Evolutionary conservation across 2,888 invertebrate genomes (phyloP).

Genomic region (Fragum whitleyi): DNA sequence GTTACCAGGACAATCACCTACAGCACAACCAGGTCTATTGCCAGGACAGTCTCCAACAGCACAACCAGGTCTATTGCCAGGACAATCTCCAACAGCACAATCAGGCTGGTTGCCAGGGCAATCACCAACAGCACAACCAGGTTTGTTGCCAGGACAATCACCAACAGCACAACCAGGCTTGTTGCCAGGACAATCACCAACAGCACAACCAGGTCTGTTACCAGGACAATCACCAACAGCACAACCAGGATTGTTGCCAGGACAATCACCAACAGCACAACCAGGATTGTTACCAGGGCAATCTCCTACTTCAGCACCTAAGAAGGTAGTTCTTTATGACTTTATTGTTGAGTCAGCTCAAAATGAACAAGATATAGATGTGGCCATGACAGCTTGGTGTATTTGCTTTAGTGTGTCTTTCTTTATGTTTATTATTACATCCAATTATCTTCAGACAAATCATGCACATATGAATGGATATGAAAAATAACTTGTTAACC

Average conservation of each 20-base stretch:
- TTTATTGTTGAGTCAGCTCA: no score
- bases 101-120: conserved; percentile 37
- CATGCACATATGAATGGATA: no score
- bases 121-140: conserved; percentile 49
- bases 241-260: conserved; percentile 38
- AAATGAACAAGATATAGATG: no score
- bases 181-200: conserved; percentile 49
- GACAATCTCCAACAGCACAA: conserved; percentile 55
- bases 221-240: conserved; percentile 43
- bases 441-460: no score
- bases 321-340: neutral
- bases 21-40: conserved; percentile 47
- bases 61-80: conserved; percentile 41
- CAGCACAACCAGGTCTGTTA: conserved; percentile 42
- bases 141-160: conserved; percentile 33
- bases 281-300: conserved; percentile 40
- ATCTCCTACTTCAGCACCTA: conserved; percentile 38
- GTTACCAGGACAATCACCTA: conserved; percentile 19
- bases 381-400: no score
- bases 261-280: conserved; percentile 50
- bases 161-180: conserved; percentile 49
- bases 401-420: no score
- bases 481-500: no score
- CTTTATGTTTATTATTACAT: no score
- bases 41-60: conserved; percentile 54